phyloP scores from a whole-genome alignment of 2,113 vertebrate species.

The Coreoperca whiteheadi region DNA sequence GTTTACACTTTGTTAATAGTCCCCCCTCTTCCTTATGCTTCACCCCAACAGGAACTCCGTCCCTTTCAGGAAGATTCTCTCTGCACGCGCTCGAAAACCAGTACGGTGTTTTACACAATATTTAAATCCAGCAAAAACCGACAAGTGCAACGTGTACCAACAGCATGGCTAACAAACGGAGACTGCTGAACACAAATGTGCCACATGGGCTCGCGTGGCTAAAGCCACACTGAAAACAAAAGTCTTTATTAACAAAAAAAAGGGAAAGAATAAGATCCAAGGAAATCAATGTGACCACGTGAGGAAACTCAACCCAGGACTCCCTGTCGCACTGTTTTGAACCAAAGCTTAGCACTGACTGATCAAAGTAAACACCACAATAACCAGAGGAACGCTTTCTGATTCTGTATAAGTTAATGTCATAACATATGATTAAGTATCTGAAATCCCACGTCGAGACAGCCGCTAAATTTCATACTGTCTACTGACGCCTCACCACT shows the following conservation, averaged over 20 bases:
- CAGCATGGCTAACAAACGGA: not conserved
- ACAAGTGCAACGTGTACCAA: not conserved
- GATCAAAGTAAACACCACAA: too few species aligned
- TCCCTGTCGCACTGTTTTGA: too few species aligned
- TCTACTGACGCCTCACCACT: not conserved
- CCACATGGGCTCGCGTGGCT: not conserved
- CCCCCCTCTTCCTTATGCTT: not conserved
- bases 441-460: too few species aligned
- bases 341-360: too few species aligned
- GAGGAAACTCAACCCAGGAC: too few species aligned
- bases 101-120: too few species aligned
- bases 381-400: too few species aligned
- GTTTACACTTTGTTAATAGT: not conserved
- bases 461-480: not conserved
- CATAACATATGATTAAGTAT: too few species aligned
- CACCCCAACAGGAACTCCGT: not conserved
- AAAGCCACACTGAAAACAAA: not conserved
- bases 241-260: not conserved
- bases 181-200: not conserved
- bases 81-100: too few species aligned
- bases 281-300: not conserved
- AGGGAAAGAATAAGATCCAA: not conserved
- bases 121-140: not conserved
- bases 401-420: too few species aligned
- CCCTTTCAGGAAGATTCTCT: not conserved